Conservation (phyloP, 2,797 vertebrate genomes). For the Hipposideros larvatus region DNA sequence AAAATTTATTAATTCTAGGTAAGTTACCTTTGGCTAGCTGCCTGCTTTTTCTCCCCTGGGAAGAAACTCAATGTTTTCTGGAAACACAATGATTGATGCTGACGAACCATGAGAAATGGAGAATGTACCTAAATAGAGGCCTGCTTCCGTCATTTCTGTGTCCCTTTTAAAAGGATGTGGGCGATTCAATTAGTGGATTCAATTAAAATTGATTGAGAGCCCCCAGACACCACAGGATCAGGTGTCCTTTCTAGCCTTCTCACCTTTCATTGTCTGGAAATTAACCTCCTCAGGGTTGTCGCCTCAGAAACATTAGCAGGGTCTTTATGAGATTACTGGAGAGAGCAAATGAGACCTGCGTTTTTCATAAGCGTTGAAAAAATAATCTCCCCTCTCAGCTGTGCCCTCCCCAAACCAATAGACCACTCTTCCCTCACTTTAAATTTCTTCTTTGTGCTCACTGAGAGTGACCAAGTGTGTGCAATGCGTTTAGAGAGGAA, state of each 20-base stretch:
- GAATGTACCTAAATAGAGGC: background rate
- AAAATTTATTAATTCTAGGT: background rate
- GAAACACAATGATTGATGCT: background rate
- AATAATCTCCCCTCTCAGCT: background rate
- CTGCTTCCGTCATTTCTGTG: no score
- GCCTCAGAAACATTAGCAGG: background rate
- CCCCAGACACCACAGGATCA: background rate
- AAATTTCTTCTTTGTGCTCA: background rate
- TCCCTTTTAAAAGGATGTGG: background rate
- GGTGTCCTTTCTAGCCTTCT: slow-evolving; percentile 31
- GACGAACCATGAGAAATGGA: background rate
- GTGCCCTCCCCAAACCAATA: rapidly evolving
- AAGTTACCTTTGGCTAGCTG: background rate
- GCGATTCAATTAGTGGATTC: background rate
- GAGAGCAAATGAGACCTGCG: background rate
- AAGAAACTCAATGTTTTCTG: background rate
- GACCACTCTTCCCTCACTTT: background rate
- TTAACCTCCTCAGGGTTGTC: background rate
- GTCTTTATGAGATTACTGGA: background rate
- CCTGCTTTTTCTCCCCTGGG: background rate
- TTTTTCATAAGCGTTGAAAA: background rate
- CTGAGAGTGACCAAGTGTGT: rapidly evolving
- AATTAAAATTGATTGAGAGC: background rate
- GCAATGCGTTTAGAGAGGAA: background rate
- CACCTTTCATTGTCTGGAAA: slow-evolving; percentile 16